Percentiles rank a stretch among this genome's conserved stretches.
Evolutionary conservation across 2,888 invertebrate species (phyloP).

Genomic region (Aproaerema taeniolella): DNA sequence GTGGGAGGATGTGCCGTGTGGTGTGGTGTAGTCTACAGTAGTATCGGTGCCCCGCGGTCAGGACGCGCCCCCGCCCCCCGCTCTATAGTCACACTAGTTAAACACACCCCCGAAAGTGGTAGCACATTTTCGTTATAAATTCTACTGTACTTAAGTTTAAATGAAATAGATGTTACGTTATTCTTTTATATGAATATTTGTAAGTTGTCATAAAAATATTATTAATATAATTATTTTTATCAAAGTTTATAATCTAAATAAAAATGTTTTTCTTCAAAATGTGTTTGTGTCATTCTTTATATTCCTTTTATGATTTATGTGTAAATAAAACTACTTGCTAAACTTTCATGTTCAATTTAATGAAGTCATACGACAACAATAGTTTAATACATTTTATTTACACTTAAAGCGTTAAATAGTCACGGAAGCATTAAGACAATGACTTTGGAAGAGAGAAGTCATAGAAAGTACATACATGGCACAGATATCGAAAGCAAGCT

Average conservation of each 20-base stretch:
- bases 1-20: constrained; percentile 18
- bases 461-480: constrained; percentile 1
- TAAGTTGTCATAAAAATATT: constrained; percentile 78
- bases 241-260: constrained; percentile 79
- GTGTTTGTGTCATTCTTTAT: constrained; percentile 8
- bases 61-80: constrained; percentile 32
- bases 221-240: constrained; percentile 79
- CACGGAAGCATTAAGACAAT: constrained; percentile 51
- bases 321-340: constrained; percentile 2
- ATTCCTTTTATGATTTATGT: too few relatives aligned
- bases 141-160: constrained; percentile 69
- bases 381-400: constrained; percentile 32
- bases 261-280: constrained; percentile 78
- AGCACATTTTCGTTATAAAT: constrained; percentile 71
- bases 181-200: constrained; percentile 77
- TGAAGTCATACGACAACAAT: constrained; percentile 34
- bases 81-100: constrained; percentile 71
- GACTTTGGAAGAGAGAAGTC: constrained; percentile 27
- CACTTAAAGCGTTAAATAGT: too few relatives aligned
- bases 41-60: too few relatives aligned
- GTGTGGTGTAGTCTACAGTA: too few relatives aligned
- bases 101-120: constrained; percentile 69
- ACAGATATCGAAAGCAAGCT: constrained; percentile 36
- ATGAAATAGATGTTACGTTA: constrained; percentile 76
- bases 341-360: constrained; percentile 30